Evolutionary conservation across 2,888 invertebrate species (phyloP), one percentile per base, ranked within the genome.

Genomic region (Punctoribates punctum): DNA sequence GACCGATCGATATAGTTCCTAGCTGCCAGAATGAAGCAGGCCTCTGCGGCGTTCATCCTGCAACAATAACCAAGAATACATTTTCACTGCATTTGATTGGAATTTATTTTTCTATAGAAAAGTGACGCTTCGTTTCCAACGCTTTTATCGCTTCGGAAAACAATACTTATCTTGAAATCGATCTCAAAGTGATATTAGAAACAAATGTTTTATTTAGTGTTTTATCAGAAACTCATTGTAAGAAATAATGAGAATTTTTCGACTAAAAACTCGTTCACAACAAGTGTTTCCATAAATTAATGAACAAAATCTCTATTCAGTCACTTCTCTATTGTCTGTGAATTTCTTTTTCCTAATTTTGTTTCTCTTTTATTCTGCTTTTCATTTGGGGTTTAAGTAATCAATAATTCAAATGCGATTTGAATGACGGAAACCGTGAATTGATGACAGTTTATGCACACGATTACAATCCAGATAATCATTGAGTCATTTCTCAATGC

Each of bases 1-100:
- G 94, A 93, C 87, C 95, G 95, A 84, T 97, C 96, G 15, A 93
- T 93, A 84, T 96, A 96, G 86, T 94, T 96, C 81, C 97, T 88
- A 5, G 97, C 96, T 1, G 97, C 96, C 60, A 98, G 87, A 80
- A 98, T 93, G 83, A 98, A 98, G 84, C 97, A 97, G 0, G 97
- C 96, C 83, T 96, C 95, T 0, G 98, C 96, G 83, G 96, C 96
- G 84, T 93, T 94, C 93, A 98, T 96, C 79, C 97, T 85, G 79
- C 6, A 81, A 17, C 20, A 4, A 20, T 20, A 23, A 17, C 1
- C 4, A 20, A 57, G 20, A 11, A 20, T 4, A 23, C 4, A 57
- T 20, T 57, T 57, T 20, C 20, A 57, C 9, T 5, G 5, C n/a
- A 48, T 48, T 17, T 11, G 8, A 3, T 34, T n/a, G n/a, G 8